Evolutionary conservation across 2,888 invertebrate species (phyloP).

Genomic region (Plebejus anna): DNA sequence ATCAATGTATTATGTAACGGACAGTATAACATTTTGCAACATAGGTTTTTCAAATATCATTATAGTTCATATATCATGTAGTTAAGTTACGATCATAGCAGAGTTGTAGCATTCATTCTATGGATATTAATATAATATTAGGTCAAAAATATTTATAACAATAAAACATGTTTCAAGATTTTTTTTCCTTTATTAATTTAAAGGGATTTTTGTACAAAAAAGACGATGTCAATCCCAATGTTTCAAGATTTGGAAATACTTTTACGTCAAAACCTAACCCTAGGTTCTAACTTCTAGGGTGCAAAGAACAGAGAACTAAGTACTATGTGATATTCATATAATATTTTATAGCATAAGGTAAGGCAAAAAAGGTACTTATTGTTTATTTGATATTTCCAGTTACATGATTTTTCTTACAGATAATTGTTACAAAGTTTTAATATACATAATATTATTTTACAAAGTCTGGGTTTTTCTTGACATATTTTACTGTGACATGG

Average conservation of each 20-base stretch:
- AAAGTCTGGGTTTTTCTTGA: slow-evolving; percentile 62
- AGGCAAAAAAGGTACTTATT: neutral
- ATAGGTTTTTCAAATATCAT: neutral
- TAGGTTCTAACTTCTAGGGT: too few species aligned
- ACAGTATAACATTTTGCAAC: neutral
- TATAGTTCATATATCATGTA: too few species aligned
- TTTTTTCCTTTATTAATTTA: too few species aligned
- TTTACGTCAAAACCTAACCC: too few species aligned
- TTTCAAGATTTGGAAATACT: too few species aligned
- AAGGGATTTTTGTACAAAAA: too few species aligned
- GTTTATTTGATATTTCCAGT: neutral
- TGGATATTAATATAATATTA: neutral
- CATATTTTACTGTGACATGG: slow-evolving; percentile 46
- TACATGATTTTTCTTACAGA: neutral
- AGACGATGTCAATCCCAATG: too few species aligned
- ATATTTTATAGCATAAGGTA: neutral
- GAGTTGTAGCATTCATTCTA: neutral
- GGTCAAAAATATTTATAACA: too few species aligned
- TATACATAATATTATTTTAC: slow-evolving; percentile 36
- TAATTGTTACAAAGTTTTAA: neutral
- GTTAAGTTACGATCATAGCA: neutral
- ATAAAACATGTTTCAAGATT: too few species aligned
- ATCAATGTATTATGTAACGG: neutral
- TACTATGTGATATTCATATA: too few species aligned
- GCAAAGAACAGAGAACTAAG: too few species aligned